Evolutionary conservation across 2,797 vertebrate genomes (phyloP).

Genomic region (Chaetodon trifasciatus): DNA sequence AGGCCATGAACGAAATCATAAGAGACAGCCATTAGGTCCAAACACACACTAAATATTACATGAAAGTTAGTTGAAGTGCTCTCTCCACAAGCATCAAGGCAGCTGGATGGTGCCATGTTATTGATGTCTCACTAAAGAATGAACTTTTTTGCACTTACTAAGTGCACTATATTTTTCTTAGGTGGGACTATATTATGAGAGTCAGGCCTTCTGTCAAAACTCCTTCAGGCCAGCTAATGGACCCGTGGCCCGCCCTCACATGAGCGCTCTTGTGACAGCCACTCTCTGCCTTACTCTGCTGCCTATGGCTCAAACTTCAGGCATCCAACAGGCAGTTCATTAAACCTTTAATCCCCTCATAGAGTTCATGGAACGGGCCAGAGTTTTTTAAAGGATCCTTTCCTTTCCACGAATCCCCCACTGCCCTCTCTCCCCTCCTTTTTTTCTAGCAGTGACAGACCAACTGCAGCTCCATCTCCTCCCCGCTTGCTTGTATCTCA

Average conservation of each 20-base stretch:
- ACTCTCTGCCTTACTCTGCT: slow-evolving; percentile 45
- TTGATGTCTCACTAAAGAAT: background rate
- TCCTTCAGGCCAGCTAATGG: slow-evolving; percentile 45
- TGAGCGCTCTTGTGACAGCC: slow-evolving; percentile 73
- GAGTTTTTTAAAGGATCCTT: slow-evolving; percentile 53
- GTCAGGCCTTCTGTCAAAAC: slow-evolving; percentile 35
- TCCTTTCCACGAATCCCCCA: slow-evolving; percentile 16
- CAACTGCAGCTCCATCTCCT: slow-evolving; percentile 39
- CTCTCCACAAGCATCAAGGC: background rate
- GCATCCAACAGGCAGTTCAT: slow-evolving; percentile 73
- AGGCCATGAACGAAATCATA: background rate
- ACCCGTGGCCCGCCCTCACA: slow-evolving; percentile 52
- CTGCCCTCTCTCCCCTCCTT: background rate
- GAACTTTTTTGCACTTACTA: background rate
- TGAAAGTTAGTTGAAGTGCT: background rate
- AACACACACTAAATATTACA: background rate
- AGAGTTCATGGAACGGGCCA: slow-evolving; percentile 62
- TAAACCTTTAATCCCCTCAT: slow-evolving; percentile 79
- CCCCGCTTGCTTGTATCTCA: slow-evolving; percentile 25
- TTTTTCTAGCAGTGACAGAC: slow-evolving; percentile 19
- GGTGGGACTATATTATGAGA: slow-evolving; percentile 10
- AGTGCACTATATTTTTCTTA: background rate
- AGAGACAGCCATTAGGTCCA: background rate
- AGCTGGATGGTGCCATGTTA: background rate
- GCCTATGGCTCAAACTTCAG: slow-evolving; percentile 63